Evolutionary conservation across 1,140 invertebrate genomes (phyloP).

Genomic region (Sarcophaga bullata): DNA sequence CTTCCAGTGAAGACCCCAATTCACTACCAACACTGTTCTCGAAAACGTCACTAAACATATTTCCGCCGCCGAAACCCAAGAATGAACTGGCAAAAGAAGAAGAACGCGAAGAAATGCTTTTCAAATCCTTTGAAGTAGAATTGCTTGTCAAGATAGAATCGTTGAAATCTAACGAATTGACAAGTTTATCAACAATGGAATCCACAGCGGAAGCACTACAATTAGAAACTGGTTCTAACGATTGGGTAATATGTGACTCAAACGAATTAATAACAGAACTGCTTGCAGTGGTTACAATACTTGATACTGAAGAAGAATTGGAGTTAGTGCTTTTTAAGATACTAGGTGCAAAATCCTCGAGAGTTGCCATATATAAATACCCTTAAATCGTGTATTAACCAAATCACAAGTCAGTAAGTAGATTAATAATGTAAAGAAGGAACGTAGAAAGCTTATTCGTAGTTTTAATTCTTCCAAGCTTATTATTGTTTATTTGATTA

Average conservation of each 20-base stretch:
- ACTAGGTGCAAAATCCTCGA: conserved; percentile 36
- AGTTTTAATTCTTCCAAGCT: neutral
- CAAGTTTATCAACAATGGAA: conserved; percentile 43
- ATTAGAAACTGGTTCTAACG: conserved; percentile 12
- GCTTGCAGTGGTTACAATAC: conserved; percentile 34
- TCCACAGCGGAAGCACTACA: conserved; percentile 39
- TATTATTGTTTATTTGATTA: neutral
- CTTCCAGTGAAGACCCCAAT: conserved; percentile 58
- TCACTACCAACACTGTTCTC: conserved; percentile 48
- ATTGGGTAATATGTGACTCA: conserved; percentile 17
- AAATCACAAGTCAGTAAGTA: neutral
- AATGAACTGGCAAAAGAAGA: conserved; percentile 37
- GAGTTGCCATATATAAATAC: conserved; percentile 44
- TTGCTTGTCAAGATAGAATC: conserved; percentile 24
- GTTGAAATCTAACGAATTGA: conserved; percentile 32
- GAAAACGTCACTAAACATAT: conserved; percentile 47
- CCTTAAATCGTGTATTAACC: neutral
- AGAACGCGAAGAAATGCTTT: conserved; percentile 42
- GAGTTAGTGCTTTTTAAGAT: conserved; percentile 34
- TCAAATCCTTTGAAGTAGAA: conserved; percentile 31
- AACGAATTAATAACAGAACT: neutral
- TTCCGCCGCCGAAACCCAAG: conserved; percentile 28
- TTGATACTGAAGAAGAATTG: conserved; percentile 40
- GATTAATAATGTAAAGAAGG: conserved; percentile 15
- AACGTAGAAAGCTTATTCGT: neutral